Base-by-base conservation (phyloP, 2,797 vertebrate species). In the Hydrocynus forskahlii region DNA sequence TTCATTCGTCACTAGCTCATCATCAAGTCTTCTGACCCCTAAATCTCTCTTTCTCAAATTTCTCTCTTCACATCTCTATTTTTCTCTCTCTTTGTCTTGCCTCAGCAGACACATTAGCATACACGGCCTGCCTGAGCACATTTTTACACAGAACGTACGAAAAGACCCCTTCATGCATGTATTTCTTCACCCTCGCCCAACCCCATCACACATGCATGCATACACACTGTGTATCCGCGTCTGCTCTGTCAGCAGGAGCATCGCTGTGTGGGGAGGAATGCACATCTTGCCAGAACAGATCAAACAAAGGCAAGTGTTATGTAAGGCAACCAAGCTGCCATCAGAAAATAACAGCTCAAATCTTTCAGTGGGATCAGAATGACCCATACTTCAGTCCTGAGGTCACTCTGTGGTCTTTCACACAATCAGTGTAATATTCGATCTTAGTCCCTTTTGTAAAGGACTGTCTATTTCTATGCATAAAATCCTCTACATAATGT, bases 251-350 rank as follows among this genome's bases (percentile, higher is more conserved):
- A 73, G 75, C 75, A 45, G 60, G 64, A 80, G 60, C 59, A 55
- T 74, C 70, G 64, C 38, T 16, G 59, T 76, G 69, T 13, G 19
- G 21, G 23, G n/a, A 62, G 63, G 59, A 68, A 74, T 35, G 35
- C 16, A 57, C 10, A 45, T 68, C 59, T 38, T 74, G 48, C 55
- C 74, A 75, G 70, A 69, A 75, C 78, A 66, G 64, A 83, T 82
- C 38, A 57, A 75, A 45, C 23, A 60, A 40, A 60, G 0, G 12
- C 25, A 75, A 25, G 48, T 70, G 76, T 83, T 83, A 83, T 50
- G 10, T 83, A 70, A 75, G 55, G 9, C 17, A 70, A 66, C 63
- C 12, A 60, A 5, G 14, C 63, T 60, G 57, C 13, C 1, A 67
- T 38, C 9, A 54, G 50, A 64, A 54, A 62, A 19, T 14, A 6